These are phyloP conservation scores for Kuschelorhynchus macadamiae DNA, from an alignment of 2,888 invertebrate species.

Conservation along the genomic window DNA sequence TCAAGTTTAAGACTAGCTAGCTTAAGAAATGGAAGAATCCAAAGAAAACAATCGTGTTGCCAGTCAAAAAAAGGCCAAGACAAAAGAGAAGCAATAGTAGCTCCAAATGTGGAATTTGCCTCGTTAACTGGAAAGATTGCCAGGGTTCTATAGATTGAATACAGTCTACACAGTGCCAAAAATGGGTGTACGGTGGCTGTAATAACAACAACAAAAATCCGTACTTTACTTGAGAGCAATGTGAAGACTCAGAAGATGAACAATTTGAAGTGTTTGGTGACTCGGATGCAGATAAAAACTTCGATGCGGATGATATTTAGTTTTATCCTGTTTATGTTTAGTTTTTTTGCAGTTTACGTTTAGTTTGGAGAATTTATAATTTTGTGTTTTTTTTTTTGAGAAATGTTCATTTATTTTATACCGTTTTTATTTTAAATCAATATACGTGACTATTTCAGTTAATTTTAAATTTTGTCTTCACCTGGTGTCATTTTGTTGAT, in stretches of 20 bases:
- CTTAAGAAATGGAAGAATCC: constrained; percentile 18
- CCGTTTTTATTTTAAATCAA: constrained; percentile 3
- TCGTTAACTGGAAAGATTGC: neutral
- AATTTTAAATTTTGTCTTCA: constrained; percentile 3
- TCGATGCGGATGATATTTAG: constrained; percentile 31
- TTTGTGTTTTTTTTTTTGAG: neutral
- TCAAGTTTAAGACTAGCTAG: neutral
- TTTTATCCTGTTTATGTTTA: too few species aligned
- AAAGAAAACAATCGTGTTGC: constrained; percentile 9
- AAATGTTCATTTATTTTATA: constrained; percentile 7
- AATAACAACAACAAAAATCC: constrained; percentile 18
- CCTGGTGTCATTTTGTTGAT: neutral
- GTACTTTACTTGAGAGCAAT: constrained; percentile 16
- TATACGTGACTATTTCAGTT: neutral
- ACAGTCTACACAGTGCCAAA: constrained; percentile 11
- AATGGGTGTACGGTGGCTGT: constrained; percentile 6
- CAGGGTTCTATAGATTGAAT: constrained; percentile 10
- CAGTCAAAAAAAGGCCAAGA: constrained; percentile 10
- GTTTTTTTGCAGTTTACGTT: neutral
- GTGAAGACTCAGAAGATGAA: constrained; percentile 19
- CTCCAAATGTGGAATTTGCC: neutral
- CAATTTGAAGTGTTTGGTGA: constrained; percentile 20
- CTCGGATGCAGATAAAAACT: constrained; percentile 31
- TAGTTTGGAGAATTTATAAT: neutral
- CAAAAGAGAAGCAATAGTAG: constrained; percentile 8